Evolutionary conservation across 2,113 vertebrate species (phyloP), one percentile per base, ranked within the genome.

Genomic region (Hystrix brachyura): DNA sequence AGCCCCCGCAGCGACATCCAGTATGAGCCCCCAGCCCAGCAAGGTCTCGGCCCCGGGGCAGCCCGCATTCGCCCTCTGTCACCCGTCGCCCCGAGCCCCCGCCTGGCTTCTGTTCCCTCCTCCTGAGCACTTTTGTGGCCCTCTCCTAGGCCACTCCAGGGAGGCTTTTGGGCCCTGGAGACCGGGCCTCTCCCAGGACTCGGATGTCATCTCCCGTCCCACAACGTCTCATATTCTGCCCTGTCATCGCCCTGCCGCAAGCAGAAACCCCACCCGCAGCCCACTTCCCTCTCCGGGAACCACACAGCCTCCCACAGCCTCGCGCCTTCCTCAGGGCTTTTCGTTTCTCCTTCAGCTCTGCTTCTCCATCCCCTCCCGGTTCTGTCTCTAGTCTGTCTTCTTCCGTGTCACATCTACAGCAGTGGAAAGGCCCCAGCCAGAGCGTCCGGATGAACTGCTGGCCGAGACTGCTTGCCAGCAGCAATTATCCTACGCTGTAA

Each of bases 251-350:
- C 15, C 48, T 86, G 34, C 14, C 55, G 32, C 11, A 62, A 79
- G 29, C 51, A 51, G 48, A 91, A 90, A 43, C n/a, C 18, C 67
- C 34, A 14, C 13, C 34, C 53, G 48, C 27, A 83, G 29, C 9
- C 76, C 74, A 87, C 55, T 94, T 94, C 85, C 60, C 34, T 48
- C 8, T 27, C 62, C n/a, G 25, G 74, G 81, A 87, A 87, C 5
- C 25, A 34, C 18, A 59, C 10, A 55, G 27, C 21, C 4, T 43
- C 32, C 59, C 65, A 76, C 34, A 79, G 19, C 13, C 27, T 32
- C 15, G 7, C 2, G 55, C 1, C 48, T 60, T 15, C 53, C 48
- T 38, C 27, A 0, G 8, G 48, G 1, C 8, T 59, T 97, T 94
- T 94, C 81, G 60, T 65, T 96, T 90, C 94, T 81, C 29, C 38